phyloP scores from a whole-genome alignment of 2,113 vertebrate species.

The Sphaerodactylus townsendi region DNA sequence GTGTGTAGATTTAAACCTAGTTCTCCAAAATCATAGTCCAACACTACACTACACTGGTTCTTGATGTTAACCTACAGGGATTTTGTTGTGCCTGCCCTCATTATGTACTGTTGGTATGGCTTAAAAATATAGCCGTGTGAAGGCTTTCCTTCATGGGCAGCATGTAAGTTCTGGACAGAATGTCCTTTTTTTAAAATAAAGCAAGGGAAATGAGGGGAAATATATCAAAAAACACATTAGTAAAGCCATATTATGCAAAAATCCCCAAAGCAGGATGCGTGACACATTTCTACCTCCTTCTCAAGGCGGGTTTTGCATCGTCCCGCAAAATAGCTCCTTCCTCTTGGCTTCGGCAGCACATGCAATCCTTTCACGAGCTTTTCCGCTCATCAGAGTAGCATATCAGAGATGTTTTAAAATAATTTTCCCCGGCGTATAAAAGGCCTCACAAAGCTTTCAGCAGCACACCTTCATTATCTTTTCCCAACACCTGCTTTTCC shows the following conservation, averaged over 20 bases:
- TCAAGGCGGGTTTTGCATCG: background rate
- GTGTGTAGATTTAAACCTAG: too few species aligned
- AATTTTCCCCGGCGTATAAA: slow-evolving; percentile 13
- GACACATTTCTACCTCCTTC: background rate
- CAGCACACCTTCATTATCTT: slow-evolving; percentile 37
- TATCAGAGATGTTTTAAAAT: background rate
- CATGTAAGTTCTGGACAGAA: too few species aligned
- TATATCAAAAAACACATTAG: background rate
- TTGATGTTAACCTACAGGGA: too few species aligned
- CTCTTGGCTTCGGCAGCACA: background rate
- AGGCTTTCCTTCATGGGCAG: too few species aligned
- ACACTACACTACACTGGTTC: too few species aligned
- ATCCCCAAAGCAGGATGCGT: background rate
- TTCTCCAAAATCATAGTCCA: too few species aligned
- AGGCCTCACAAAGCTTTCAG: slow-evolving; percentile 29
- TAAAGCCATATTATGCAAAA: background rate
- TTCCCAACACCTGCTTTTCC: slow-evolving; percentile 23
- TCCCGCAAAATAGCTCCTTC: slow-evolving; percentile 29
- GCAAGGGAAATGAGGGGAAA: background rate
- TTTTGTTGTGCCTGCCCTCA: too few species aligned
- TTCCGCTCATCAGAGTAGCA: slow-evolving; percentile 14
- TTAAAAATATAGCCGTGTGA: too few species aligned
- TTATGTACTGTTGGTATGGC: too few species aligned
- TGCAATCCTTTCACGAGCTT: slow-evolving; percentile 38
- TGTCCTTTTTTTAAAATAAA: too few species aligned